Conservation (phyloP, 2,113 vertebrate genomes). For the Steatornis caripensis region DNA sequence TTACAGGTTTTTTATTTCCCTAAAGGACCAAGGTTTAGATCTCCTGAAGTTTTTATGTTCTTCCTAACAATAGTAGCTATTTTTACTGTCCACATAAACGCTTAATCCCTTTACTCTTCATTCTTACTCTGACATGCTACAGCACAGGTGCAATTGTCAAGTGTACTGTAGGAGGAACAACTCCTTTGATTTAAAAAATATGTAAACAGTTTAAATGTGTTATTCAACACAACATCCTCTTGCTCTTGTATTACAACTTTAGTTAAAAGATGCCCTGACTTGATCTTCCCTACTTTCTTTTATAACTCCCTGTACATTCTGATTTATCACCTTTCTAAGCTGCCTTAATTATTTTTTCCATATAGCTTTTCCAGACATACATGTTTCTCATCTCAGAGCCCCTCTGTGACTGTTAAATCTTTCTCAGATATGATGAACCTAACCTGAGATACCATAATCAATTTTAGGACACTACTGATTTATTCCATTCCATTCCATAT, state of each 20-base stretch:
- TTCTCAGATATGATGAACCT: neutral
- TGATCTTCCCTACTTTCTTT: neutral
- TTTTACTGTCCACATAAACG: constrained; percentile 9
- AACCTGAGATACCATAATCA: neutral
- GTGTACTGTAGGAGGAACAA: neutral
- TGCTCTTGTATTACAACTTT: neutral
- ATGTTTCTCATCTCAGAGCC: constrained; percentile 14
- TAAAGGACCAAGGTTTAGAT: neutral
- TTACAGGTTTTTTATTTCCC: neutral
- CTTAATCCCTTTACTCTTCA: neutral
- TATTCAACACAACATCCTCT: neutral
- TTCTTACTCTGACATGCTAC: neutral
- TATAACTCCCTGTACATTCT: neutral
- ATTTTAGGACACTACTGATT: neutral
- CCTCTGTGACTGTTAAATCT: constrained; percentile 5
- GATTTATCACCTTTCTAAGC: constrained; percentile 38
- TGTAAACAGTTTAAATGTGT: neutral
- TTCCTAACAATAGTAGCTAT: neutral
- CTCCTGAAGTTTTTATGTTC: neutral
- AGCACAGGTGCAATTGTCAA: neutral
- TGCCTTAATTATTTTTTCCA: constrained; percentile 24
- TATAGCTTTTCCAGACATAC: constrained; percentile 13
- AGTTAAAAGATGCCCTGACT: neutral
- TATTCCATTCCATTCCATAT: neutral
- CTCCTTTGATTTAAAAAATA: neutral